Base-by-base conservation (phyloP, 2,888 invertebrate genomes). In the Acronicta aceris region DNA sequence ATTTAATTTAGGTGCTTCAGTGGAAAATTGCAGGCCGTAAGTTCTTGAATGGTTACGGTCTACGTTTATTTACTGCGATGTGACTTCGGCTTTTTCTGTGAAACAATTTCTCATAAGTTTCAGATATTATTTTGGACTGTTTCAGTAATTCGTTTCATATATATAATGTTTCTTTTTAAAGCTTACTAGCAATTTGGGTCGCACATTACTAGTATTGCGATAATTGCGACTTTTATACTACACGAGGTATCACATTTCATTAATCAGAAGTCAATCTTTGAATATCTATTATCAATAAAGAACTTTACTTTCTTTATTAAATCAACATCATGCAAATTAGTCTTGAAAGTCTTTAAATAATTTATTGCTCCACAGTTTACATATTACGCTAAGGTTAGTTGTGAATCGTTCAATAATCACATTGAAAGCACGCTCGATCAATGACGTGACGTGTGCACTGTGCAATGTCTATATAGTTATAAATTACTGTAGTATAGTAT, bases 211-310 rank as follows among this genome's bases (percentile, higher is more conserved):
- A n/a, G n/a, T n/a, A n/a, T n/a, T n/a, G n/a, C n/a, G n/a, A n/a
- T n/a, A n/a, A 82, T 71, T 82, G 82, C 81, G 82, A 78, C 81
- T 81, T 76, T 76, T 71, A 73, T 66, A 74, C 59, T 40, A 59
- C 48, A 65, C 57, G 51, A 46, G 48, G 41, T 52, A 65, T 48
- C 54, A 59, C 59, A 47, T 59, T 58, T 71, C 53, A 68, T 58
- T 58, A 50, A 69, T 67, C 51, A 33, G 48, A n/a, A 52, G 21
- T 4, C 9, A 49, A 65, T 43, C 27, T 12, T 46, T 59, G 40
- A 38, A 41, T 38, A 45, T 38, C 13, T 12, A 7, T 48, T 27
- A 48, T n/a, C 21, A 33, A 40, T 25, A n/a, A n/a, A 47, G 16
- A 33, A 30, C 13, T 48, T n/a, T 8, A 40, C 21, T 21, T 25